phyloP scores from a whole-genome alignment of 2,888 invertebrate species.

The Catocala sponsa region DNA sequence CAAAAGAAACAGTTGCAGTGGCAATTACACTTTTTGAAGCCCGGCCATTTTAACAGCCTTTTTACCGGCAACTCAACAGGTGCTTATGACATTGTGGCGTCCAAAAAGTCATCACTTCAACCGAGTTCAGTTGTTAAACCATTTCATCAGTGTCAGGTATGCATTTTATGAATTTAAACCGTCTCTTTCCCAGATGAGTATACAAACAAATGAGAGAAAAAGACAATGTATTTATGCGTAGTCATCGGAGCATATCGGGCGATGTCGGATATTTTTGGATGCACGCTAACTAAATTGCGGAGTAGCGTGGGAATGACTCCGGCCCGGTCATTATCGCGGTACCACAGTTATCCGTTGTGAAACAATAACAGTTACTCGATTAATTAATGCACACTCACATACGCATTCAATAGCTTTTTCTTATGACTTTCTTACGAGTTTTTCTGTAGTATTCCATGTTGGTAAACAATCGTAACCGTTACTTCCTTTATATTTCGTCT shows the following conservation, averaged over 20 bases:
- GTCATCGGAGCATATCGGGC: constrained; percentile 47
- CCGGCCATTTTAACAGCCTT: not conserved
- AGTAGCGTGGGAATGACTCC: constrained; percentile 59
- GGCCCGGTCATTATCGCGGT: constrained; percentile 52
- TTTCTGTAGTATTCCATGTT: constrained; percentile 33
- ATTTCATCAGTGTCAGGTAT: constrained; percentile 19
- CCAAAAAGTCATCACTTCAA: not conserved
- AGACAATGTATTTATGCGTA: constrained; percentile 32
- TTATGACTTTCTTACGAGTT: constrained; percentile 25
- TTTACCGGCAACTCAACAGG: constrained; percentile 18
- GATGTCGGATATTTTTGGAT: constrained; percentile 54
- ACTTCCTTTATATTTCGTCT: constrained; percentile 14
- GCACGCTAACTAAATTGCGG: constrained; percentile 60
- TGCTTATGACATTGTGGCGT: constrained; percentile 22
- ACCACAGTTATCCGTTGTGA: constrained; percentile 52
- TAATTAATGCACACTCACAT: constrained; percentile 55
- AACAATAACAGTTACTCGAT: constrained; percentile 55
- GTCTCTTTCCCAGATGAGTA: constrained; percentile 30
- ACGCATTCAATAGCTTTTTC: constrained; percentile 49
- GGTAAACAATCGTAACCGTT: constrained; percentile 38
- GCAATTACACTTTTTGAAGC: too few species aligned
- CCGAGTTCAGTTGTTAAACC: constrained; percentile 19
- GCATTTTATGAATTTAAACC: constrained; percentile 4
- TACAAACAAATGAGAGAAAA: constrained; percentile 20
- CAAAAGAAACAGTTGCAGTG: not conserved